Base-by-base conservation (phyloP, 2,888 invertebrate species). In the Cryptus viduatorius region DNA sequence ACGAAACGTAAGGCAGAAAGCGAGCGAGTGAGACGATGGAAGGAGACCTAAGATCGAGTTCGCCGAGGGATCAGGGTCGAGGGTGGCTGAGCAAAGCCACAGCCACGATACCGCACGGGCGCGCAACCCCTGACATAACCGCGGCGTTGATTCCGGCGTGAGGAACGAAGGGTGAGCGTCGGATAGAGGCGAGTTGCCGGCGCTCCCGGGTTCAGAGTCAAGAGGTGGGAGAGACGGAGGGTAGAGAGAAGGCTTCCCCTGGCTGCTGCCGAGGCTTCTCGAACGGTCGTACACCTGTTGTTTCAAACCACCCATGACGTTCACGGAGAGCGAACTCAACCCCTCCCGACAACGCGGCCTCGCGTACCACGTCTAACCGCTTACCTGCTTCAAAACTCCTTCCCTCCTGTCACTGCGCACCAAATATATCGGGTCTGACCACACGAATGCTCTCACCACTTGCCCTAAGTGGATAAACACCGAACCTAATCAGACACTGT, bases 251-350 rank as follows among this genome's bases (percentile, higher is more conserved):
- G 56, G 80, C 69, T 67, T 83, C 56, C 85, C 56, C 85, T 61
- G 84, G 86, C 86, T 82, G 86, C 86, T 81, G 79, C 79, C 24
- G 84, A 84, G 88, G 86, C 80, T 79, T 84, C 88, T 87, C 86
- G 89, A 86, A 87, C 86, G 87, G 85, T 77, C 88, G 87, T 90
- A 86, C 90, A 91, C 90, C 90, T 91, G 91, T 91, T 91, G 91
- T 91, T 90, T 90, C 89, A 88, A 89, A 87, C 89, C 88, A 89
- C 87, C 87, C 88, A 83, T 82, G 81, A 84, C 80, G 82, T 76
- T 68, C 73, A 59, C 68, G 4, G n/a, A 42, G 37, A 19, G 75
- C 5, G 37, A 61, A 75, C 79, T 73, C 59, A n/a, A 64, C 31
- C 42, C 10, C 29, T 37, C 37, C 37, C 8, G 37, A 48, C 12